phyloP scores from a whole-genome alignment of 2,113 vertebrate species.

The Cyprinodon tularosa region DNA sequence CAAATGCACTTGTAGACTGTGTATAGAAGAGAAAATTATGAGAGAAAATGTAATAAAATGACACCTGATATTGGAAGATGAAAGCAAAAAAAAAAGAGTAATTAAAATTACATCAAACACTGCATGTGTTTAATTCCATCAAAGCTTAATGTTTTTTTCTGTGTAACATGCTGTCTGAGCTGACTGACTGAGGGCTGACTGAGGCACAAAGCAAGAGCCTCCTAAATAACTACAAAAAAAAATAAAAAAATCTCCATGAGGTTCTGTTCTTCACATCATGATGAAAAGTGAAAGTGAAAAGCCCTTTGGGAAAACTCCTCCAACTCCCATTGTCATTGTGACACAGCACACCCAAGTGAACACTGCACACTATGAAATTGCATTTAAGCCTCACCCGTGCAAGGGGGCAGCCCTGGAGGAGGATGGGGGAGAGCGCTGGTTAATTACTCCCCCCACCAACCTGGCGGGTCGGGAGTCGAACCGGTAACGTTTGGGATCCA shows the following conservation, averaged over 20 bases:
- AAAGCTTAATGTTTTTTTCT: neutral
- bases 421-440: too few species aligned
- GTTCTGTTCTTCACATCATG: neutral
- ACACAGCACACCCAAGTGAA: too few species aligned
- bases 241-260: neutral
- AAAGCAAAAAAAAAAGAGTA: neutral
- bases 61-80: neutral
- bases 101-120: neutral
- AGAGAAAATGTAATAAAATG: neutral
- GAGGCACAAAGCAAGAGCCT: neutral
- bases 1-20: neutral
- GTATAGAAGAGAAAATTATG: neutral
- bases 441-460: too few species aligned
- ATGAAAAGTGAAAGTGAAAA: too few species aligned
- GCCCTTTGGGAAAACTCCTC: too few species aligned
- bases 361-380: too few species aligned
- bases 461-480: too few species aligned
- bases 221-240: neutral
- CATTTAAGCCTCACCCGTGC: too few species aligned
- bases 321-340: too few species aligned
- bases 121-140: constrained; percentile 9
- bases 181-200: too few species aligned
- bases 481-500: too few species aligned
- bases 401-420: too few species aligned
- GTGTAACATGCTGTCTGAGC: neutral